These are phyloP conservation scores for Nyctalus aviator DNA, from an alignment of 2,797 vertebrate genomes.

Conservation along the genomic window DNA sequence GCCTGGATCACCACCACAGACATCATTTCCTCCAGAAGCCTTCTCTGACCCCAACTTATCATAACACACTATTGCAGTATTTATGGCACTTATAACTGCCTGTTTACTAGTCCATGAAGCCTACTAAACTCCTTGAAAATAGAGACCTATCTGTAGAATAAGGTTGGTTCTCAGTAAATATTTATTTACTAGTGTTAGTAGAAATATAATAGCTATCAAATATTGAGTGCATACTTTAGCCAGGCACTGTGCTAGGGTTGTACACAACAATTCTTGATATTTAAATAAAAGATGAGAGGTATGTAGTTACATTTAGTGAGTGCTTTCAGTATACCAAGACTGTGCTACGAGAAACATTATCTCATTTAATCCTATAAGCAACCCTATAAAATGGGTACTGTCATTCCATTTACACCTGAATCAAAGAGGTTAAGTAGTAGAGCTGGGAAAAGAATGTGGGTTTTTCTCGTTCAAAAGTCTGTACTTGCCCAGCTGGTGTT, in stretches of 20 bases:
- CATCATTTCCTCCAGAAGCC: neutral
- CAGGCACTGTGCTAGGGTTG: neutral
- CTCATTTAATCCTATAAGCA: neutral
- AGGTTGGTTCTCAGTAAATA: conserved; percentile 8
- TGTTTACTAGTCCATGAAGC: neutral
- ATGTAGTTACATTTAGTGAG: neutral
- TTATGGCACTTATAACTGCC: neutral
- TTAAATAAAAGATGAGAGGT: neutral
- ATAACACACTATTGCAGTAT: neutral
- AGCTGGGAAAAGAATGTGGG: neutral
- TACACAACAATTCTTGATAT: neutral
- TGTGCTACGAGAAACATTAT: conserved; percentile 12
- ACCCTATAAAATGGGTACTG: neutral
- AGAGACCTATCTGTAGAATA: neutral
- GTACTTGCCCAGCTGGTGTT: neutral
- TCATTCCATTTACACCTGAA: neutral
- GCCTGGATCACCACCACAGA: neutral
- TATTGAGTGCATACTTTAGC: neutral
- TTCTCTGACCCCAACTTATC: neutral
- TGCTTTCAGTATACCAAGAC: neutral
- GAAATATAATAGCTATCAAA: conserved; percentile 10
- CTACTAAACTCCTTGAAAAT: neutral
- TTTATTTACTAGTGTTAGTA: neutral
- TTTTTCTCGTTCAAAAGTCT: conserved; percentile 9
- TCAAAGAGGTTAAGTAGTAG: neutral